Base-by-base conservation (phyloP, 2,888 invertebrate species). In the Temnothorax rugatulus region DNA sequence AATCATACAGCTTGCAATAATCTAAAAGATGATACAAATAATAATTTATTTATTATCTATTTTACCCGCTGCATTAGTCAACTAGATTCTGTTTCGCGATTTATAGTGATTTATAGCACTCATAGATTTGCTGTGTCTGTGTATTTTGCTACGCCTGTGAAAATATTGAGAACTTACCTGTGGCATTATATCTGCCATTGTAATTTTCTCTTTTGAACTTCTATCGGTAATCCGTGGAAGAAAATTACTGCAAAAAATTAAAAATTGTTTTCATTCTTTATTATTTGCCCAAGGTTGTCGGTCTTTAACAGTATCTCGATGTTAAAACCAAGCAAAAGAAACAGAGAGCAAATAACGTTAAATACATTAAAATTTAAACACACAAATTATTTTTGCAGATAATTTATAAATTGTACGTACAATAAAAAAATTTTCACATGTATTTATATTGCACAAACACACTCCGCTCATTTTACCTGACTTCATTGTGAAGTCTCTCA, bases 1-100 rank as follows among this genome's bases (percentile, higher is more conserved):
- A 1, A 95, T 95, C 76, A 95, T 94, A 85, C 95, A 95, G 87
- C 95, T 94, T 52, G 95, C 95, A 71, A 95, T 83, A 83, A 96
- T 94, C 96, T 96, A 87, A 34, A 87, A 83, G 21, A 66, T 15
- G 76, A 69, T 47, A 68, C 68, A 18, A n/a, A n/a, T 50, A 59
- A 79, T 34, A 52, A 77, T 44, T 29, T 29, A 29, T 29, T 29
- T 29, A 29, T 29, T 61, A 21, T 50, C 15, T 41, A 25, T 41
- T 47, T 69, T 13, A 34, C 15, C 18, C 5, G 38, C 38, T 54
- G 29, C 29, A 21, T 34, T 63, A 34, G 4, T 18, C 38, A 41
- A 38, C 4, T 9, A 63, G 9, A 11, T 11, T 9, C 15, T 59
- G 21, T 59, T 9, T 59, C 13, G 0, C 34, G 8, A 75, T 34